These are phyloP conservation scores for Epirrhoe tristata DNA, from an alignment of 2,888 invertebrate species.

Conservation along the genomic window DNA sequence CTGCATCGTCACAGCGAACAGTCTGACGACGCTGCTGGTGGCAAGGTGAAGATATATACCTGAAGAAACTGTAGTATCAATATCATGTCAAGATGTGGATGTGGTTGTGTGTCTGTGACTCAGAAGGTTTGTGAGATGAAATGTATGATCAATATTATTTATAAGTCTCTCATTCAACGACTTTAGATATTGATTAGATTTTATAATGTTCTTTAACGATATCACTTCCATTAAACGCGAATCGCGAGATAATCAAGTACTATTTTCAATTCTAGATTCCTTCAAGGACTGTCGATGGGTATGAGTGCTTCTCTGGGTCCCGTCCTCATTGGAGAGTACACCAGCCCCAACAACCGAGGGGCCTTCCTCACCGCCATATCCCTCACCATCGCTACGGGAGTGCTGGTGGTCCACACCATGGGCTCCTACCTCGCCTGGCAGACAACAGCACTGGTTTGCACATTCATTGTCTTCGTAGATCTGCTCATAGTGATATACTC, in stretches of 20 bases:
- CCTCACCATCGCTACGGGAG: conserved; percentile 81
- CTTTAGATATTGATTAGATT: too few relatives aligned
- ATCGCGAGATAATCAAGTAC: not conserved
- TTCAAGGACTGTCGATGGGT: conserved; percentile 72
- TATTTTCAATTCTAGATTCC: conserved; percentile 52
- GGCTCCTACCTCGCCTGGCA: conserved; percentile 85
- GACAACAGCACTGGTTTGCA: conserved; percentile 73
- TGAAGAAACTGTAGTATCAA: not conserved
- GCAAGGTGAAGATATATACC: conserved; percentile 48
- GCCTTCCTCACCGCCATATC: conserved; percentile 83
- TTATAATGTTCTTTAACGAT: too few relatives aligned
- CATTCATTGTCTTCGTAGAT: conserved; percentile 68
- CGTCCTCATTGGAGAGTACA: conserved; percentile 78
- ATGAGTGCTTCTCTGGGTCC: conserved; percentile 68
- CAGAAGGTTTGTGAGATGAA: too few relatives aligned
- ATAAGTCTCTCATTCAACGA: too few relatives aligned
- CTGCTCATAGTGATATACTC: conserved; percentile 60
- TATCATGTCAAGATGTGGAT: not conserved
- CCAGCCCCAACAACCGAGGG: conserved; percentile 83
- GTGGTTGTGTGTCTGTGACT: not conserved
- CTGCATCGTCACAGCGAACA: conserved; percentile 65
- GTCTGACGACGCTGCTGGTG: conserved; percentile 61
- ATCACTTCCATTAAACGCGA: too few relatives aligned
- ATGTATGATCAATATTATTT: too few relatives aligned
- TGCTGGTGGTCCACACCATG: conserved; percentile 82